These are phyloP conservation scores for Coecobrya sp. DNA, from an alignment of 2,888 invertebrate species.

Conservation along the genomic window DNA sequence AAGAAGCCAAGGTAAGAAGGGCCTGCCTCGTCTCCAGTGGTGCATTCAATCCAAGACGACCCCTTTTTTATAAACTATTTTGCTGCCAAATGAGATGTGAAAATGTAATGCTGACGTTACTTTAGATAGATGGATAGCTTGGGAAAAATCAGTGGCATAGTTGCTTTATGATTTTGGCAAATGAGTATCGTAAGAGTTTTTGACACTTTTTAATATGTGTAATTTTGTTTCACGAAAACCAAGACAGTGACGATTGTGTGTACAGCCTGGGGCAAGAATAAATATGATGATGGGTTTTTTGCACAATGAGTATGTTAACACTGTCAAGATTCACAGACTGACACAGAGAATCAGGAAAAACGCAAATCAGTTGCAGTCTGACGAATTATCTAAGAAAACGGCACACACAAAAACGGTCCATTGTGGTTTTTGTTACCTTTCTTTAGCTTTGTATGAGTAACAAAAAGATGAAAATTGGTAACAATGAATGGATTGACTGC, in stretches of 20 bases:
- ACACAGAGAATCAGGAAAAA: conserved; percentile 44
- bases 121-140: neutral
- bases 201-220: conserved; percentile 38
- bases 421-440: conserved; percentile 55
- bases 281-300: neutral
- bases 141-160: neutral
- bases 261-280: neutral
- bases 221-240: neutral
- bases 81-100: conserved; percentile 20
- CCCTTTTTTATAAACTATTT: conserved; percentile 66
- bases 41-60: conserved; percentile 66
- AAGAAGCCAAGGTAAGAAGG: conserved; percentile 70
- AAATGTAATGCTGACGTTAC: neutral
- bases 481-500: neutral
- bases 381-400: conserved; percentile 28
- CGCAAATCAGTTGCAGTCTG: conserved; percentile 22
- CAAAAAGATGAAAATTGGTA: neutral
- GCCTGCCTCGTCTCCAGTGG: conserved; percentile 78
- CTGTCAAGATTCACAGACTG: conserved; percentile 24
- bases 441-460: neutral
- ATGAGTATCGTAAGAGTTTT: conserved; percentile 62
- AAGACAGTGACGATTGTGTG: neutral
- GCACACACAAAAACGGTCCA: neutral
- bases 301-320: conserved; percentile 25
- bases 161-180: conserved; percentile 8